Base-by-base conservation (phyloP, 35 echinoderm and acorn worm species). In the Anneissia japonica region DNA sequence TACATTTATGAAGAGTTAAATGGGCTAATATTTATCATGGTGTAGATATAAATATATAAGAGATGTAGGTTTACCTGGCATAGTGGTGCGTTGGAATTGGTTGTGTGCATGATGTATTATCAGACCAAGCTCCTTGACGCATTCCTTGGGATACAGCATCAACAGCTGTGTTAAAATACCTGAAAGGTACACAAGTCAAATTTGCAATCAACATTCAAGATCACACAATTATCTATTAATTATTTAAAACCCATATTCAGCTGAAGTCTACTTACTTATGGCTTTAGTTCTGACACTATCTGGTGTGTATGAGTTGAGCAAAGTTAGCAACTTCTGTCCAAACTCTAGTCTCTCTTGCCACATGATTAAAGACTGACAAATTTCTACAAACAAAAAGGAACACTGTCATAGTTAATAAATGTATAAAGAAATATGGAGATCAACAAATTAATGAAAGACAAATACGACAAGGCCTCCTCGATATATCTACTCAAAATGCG, bases 341-440 rank as follows among this genome's bases (percentile, higher is more conserved):
- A 94, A 94, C 31, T 94, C 92, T 84, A 94, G 86, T 40, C 92
- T 77, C 40, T 94, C 92, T 35, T 90, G 88, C 81, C 87, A 94
- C 73, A 83, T 72, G 72, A 83, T 72, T 36, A 94, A 77, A 13
- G 88, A 82, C 31, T 90, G 88, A 74, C 83, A 86, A 31, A 90
- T 85, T 79, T 90, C 88, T 90, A 73, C 6, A 46, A 84, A 16
- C 14, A 31, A 11, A 87, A 78, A 34, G 85, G 9, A 80, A 74
- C 19, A n/a, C n/a, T n/a, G n/a, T n/a, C n/a, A n/a, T n/a, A n/a
- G n/a, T n/a, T n/a, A n/a, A n/a, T n/a, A n/a, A n/a, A n/a, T n/a
- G n/a, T n/a, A n/a, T n/a, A n/a, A n/a, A n/a, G n/a, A n/a, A n/a
- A n/a, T n/a, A n/a, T n/a, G n/a, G n/a, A n/a, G n/a, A n/a, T n/a